Evolutionary conservation across 2,888 invertebrate genomes (phyloP).

Genomic region (Crossocerus cetratus): DNA sequence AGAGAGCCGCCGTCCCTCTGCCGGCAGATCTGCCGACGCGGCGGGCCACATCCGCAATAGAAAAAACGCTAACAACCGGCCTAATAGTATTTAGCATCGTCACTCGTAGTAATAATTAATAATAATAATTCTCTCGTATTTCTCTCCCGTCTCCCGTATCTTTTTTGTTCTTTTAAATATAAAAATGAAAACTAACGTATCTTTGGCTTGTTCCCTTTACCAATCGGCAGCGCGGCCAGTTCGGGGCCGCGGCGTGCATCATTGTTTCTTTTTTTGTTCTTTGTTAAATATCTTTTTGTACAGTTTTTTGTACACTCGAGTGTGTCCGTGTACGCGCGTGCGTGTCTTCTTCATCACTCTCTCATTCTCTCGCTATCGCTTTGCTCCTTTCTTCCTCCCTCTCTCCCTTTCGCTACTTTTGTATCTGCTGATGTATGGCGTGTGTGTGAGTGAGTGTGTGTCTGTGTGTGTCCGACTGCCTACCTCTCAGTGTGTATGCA

Average conservation of each 20-base stretch:
- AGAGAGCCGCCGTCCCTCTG: not conserved
- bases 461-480: conserved; percentile 10
- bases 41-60: conserved; percentile 38
- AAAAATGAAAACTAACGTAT: conserved; percentile 85
- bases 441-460: conserved; percentile 5
- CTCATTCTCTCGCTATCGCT: conserved; percentile 5
- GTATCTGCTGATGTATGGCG: conserved; percentile 3
- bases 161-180: conserved; percentile 75
- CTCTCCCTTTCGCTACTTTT: conserved; percentile 3
- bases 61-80: conserved; percentile 66
- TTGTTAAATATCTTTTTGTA: conserved; percentile 67
- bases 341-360: conserved; percentile 55
- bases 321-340: conserved; percentile 58
- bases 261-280: conserved; percentile 55
- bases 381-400: conserved; percentile 24
- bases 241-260: conserved; percentile 68
- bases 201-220: conserved; percentile 92
- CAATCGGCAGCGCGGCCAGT: conserved; percentile 79
- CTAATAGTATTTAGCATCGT: conserved; percentile 66
- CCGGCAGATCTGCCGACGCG: conserved; percentile 13
- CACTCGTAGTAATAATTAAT: conserved; percentile 66
- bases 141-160: conserved; percentile 48
- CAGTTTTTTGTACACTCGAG: conserved; percentile 70
- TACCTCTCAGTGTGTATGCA: too few species aligned
- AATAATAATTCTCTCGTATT: conserved; percentile 62